A percentile compares a stretch with the other conserved stretches of the same genome.
These are phyloP conservation scores for Cerceris rybyensis DNA, from an alignment of 2,888 invertebrate species.

Conservation along the genomic window DNA sequence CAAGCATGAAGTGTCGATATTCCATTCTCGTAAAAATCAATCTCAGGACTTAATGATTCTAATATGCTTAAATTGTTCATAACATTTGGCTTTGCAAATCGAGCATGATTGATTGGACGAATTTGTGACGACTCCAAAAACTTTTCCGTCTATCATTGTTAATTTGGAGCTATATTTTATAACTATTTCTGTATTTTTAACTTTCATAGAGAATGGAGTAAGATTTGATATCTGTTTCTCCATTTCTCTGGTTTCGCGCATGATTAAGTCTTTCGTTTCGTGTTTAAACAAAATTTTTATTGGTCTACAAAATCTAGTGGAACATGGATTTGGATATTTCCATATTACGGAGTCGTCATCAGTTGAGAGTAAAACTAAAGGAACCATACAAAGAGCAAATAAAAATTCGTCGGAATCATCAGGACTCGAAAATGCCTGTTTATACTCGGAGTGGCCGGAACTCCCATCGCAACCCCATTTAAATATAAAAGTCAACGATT, in stretches of 20 bases:
- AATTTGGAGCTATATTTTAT: conserved; percentile 1
- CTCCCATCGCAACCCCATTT: conserved; percentile 13
- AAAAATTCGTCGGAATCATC: conserved; percentile 7
- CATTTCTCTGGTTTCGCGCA: conserved; percentile 7
- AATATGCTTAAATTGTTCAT: background rate
- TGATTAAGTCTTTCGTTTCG: conserved; percentile 6
- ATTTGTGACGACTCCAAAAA: background rate
- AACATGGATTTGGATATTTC: conserved; percentile 20
- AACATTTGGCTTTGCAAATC: background rate
- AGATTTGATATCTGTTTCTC: background rate
- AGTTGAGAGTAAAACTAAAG: conserved; percentile 2
- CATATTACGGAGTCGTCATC: conserved; percentile 8
- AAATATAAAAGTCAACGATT: background rate
- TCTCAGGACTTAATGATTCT: too few relatives aligned
- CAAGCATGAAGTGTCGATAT: background rate
- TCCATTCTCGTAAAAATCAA: background rate
- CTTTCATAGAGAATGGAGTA: background rate
- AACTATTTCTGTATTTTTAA: conserved; percentile 1
- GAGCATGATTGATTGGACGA: background rate
- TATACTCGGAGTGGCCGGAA: conserved; percentile 17
- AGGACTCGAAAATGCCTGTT: conserved; percentile 3
- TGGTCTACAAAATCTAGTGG: conserved; percentile 18
- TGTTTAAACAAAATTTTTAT: conserved; percentile 13
- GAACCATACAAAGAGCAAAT: conserved; percentile 11
- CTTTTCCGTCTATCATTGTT: conserved; percentile 13